Base-by-base conservation (phyloP, 2,888 invertebrate species). In the Drosophila trichaetosa region DNA sequence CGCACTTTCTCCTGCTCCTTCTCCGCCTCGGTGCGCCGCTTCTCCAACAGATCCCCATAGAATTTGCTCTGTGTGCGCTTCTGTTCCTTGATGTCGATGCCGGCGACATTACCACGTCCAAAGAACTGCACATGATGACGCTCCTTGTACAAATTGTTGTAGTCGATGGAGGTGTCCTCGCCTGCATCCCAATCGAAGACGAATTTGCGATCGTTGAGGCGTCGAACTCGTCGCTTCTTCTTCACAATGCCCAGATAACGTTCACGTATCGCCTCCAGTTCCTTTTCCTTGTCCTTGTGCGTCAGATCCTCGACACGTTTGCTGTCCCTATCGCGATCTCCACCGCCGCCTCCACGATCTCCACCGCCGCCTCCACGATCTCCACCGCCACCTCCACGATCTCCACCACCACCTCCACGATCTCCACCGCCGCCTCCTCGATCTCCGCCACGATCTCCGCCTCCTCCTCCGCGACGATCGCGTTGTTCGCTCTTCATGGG, bases 101-200 rank as follows among this genome's bases (percentile, higher is more conserved):
- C 99, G 65, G 99, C 99, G 36, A 99, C 95, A 92, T 99, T 98
- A 13, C 99, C 99, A 71, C 99, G 95, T 0, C 99, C 99, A 94
- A 97, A 99, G 93, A 99, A 99, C 93, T 99, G 99, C 7, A 98
- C 97, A 93, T 99, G 98, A 94, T 99, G 99, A 57, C 97, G 95
- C 85, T 99, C 98, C 93, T 99, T 99, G 91, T 99, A 99, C 29
- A 99, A 94, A 71, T 96, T 96, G 93, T 99, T 99, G 91, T 99
- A 99, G 94, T 99, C 99, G 74, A 97, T 96, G 4, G 99, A 98
- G 0, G 99, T 99, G 91, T 99, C 99, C 93, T 99, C 99, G 0
- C 97, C 97, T 0, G 98, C 99, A 94, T 99, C 99, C 99, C 99
- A 99, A 93, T 99, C 99, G 93, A 99, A 99, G 0, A 99, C 99